Evolutionary conservation across 2,888 invertebrate species (phyloP), one percentile per base, ranked within the genome.

Genomic region (Thereva nobilitata): DNA sequence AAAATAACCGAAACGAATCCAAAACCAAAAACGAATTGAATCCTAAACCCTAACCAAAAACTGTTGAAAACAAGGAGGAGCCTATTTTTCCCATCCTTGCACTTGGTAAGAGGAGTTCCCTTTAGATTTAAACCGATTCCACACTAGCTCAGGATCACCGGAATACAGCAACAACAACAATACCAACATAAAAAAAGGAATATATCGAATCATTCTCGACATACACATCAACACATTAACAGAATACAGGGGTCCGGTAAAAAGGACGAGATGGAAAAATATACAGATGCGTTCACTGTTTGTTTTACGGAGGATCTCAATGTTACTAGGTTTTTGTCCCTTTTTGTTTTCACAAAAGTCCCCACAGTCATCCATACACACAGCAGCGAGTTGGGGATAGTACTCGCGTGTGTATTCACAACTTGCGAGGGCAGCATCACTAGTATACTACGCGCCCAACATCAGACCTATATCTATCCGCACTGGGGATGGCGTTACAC

Each of bases 201-300:
- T 2, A 23, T 23, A 23, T 23, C 23, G 23, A 23, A 23, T 23
- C 23, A 23, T 23, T 23, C 23, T 23, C 23, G 23, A 23, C 23
- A 23, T 23, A 23, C 23, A 23, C 23, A 23, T 47, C 12, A 5
- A 47, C 47, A 47, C 5, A n/a, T 10, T n/a, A n/a, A 47, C 47
- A n/a, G 10, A n/a, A 5, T 2, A 47, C n/a, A 47, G 2, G n/a
- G 5, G 5, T 3, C 9, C 12, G 47, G 10, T 23, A 23, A 23
- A 10, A 47, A 47, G 10, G 9, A 10, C 47, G 38, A 38, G 38
- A 53, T 10, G 6, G 10, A 4, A 38, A 53, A 64, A 53, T 64
- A 64, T 40, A 23, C 23, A 2, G 23, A 53, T 64, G 53, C 52
- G 64, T 64, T 64, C 45, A 53, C 41, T 64, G 64, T 64, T 61